Base-by-base conservation (phyloP, 2,888 invertebrate genomes). In the Stenodera caucasica region DNA sequence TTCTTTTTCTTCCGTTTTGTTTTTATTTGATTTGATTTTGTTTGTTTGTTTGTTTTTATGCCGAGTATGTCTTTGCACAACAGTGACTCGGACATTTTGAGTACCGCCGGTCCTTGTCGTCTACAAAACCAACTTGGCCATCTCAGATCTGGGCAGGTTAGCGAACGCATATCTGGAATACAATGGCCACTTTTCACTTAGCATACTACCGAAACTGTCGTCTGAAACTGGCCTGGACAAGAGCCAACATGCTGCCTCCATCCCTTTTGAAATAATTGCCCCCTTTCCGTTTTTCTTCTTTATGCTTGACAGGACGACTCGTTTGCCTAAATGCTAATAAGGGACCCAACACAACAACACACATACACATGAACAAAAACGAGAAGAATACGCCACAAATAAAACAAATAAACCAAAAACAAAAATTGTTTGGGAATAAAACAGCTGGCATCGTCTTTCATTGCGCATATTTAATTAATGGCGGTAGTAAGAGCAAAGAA, bases 101-200 rank as follows among this genome's bases (percentile, higher is more conserved):
- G 53, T 53, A 33, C 53, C 33, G 18, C 53, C 29, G 54, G 40
- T n/a, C 30, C 45, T 49, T 49, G 49, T 53, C 40, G 53, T 53
- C 49, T 23, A 45, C 11, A 15, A 15, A 40, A 21, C 29, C 23
- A 29, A 23, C 59, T 59, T 59, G 57, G 58, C 40, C 58, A 57
- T 55, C 61, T 58, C 8, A 37, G 60, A 64, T 63, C 65, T 62
- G 57, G 53, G 58, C 61, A 58, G 66, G 67, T 66, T 68, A 66
- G 69, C 67, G 66, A 66, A 68, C 66, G n/a, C 12, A 21, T 21
- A 45, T 12, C 45, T 45, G 45, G 78, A 79, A 80, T 77, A 80
- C 80, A 79, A 80, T 80, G 78, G 78, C 75, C 75, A 75, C 77
- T 76, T 75, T 78, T 78, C 77, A 76, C 76, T 78, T 78, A 78